Base-by-base conservation (phyloP, 2,113 vertebrate species). In the Hypomesus transpacificus region DNA sequence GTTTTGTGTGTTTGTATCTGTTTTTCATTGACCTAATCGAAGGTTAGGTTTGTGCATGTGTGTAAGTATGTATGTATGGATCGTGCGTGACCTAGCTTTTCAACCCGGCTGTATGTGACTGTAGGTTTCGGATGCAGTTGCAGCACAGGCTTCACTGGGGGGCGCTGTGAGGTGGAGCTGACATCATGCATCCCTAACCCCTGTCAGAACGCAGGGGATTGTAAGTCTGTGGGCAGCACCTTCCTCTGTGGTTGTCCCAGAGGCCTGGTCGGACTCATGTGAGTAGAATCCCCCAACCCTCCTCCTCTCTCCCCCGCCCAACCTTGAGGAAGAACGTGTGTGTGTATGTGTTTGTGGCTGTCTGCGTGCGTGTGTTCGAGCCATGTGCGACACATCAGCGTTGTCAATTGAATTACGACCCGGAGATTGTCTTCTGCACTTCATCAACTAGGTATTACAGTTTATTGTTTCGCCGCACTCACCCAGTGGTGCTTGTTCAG, bases 181-280 rank as follows among this genome's bases (percentile, higher is more conserved):
- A 96, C 96, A 14, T 92, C 94, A 78, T 98, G 97, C 87, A 91
- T 93, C 86, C 94, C 96, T 65, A 95, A 96, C 73, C 96, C 96
- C 3, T 99, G 97, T 80, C 93, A 90, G 83, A 96, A 98, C 0
- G 95, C 92, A 61, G 96, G 94, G 11, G 92, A 94, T 0, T 99
- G 96, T 9, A 92, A 92, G 73, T 90, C 94, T 3, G 89, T 93
- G 0, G 95, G 94, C 75, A 93, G 86, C 11, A 82, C 91, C 26
- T 98, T 97, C 86, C 87, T 95, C 84, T 99, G 97, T 79, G 92
- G 69, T 76, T 99, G 97, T 86, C 94, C 91, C 74, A 84, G 75
- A 9, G 96, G 96, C 56, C 92, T 97, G 77, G 87, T 89, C 0
- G 96, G 96, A 82, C 86, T 94, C 84, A 94, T 89, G 97, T 99